A percentile compares a stretch with the other conserved stretches of the same genome.
Evolutionary conservation across 2,113 vertebrate species (phyloP).

Genomic region (Eretmochelys imbricata): DNA sequence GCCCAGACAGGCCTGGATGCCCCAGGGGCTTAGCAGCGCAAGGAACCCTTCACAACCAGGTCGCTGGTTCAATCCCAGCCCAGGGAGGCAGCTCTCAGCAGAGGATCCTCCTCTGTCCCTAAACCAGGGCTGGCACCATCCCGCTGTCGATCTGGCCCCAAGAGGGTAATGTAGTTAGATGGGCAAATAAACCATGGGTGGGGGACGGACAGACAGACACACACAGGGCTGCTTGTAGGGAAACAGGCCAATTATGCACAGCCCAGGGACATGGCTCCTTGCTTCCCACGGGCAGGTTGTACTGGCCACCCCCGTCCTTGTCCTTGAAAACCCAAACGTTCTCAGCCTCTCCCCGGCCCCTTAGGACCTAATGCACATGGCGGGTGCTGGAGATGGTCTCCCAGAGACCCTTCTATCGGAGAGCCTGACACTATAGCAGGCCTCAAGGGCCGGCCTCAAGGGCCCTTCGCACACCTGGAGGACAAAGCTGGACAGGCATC

Average conservation of each 20-base stretch:
- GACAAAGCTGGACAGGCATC: background rate
- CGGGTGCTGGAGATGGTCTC: background rate
- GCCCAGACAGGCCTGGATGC: background rate
- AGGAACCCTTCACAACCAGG: background rate
- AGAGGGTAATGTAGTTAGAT: background rate
- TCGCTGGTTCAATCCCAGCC: background rate
- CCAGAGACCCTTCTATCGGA: background rate
- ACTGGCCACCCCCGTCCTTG: accelerated
- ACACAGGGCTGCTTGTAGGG: background rate
- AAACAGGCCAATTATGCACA: background rate
- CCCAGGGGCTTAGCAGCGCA: background rate
- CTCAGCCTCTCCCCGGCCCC: background rate
- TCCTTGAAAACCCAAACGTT: background rate
- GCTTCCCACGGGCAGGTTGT: background rate
- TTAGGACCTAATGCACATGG: accelerated
- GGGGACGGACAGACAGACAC: background rate
- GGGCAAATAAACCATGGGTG: background rate
- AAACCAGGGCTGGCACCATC: background rate
- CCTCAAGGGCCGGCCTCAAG: too few species aligned
- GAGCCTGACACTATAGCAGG: too few species aligned
- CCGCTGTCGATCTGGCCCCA: too few species aligned
- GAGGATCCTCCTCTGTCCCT: background rate
- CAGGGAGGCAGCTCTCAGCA: background rate
- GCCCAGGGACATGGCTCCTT: background rate
- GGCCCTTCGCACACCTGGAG: too few species aligned